Evolutionary conservation across 2,888 invertebrate genomes (phyloP), one percentile per base, ranked within the genome.

Genomic region (Dermolepida albohirtum): DNA sequence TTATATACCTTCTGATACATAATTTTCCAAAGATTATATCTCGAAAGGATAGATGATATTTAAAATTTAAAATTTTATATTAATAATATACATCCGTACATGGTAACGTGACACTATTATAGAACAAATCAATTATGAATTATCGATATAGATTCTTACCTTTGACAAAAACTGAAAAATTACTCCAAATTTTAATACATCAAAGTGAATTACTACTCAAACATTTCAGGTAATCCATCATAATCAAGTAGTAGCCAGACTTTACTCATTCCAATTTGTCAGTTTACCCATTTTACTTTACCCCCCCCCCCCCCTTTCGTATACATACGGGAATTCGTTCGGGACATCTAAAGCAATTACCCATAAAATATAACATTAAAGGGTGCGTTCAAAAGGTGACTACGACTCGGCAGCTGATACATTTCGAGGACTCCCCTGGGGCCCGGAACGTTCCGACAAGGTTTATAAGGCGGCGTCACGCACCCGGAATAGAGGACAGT

Each of bases 261-360:
- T 34, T 34, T 34, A 34, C 34, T 34, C 34, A 34, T 34, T 34
- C 40, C 16, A 10, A 11, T 16, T n/a, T 41, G 40, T 41, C 55
- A 7, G 52, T 34, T 52, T 52, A 29, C 52, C 39, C 8, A 16
- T 34, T 34, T 11, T 55, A 17, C 55, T n/a, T n/a, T n/a, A 41
- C 14, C 12, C 54, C n/a, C n/a, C n/a, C n/a, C n/a, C 40, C 17
- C 17, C 17, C n/a, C 40, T 4, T 12, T 16, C 40, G 41, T 55
- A 16, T 54, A 40, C 40, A 40, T 22, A 41, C 41, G 22, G n/a
- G 41, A 41, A 41, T 39, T 11, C 55, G 6, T 22, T n/a, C 6
- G 55, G 55, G 55, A 55, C 41, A 41, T 41, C 55, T 55, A 55
- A 55, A 22, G 55, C 55, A 55, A 55, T 55, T 55, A 55, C 55